phyloP scores from a whole-genome alignment of 2,113 vertebrate species.

The Hassar affinis region DNA sequence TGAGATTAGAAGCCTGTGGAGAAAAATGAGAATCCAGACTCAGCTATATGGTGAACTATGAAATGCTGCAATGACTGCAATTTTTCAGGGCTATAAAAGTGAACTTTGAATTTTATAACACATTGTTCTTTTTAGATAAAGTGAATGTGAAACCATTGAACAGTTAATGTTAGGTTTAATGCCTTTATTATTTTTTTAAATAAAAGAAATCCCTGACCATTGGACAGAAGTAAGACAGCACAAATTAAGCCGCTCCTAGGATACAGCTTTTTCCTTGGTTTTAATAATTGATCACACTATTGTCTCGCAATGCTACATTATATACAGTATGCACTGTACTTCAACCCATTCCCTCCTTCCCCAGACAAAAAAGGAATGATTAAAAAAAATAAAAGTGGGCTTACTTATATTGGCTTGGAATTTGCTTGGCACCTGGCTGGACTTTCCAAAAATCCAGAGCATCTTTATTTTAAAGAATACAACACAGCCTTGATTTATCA shows the following conservation, averaged over 20 bases:
- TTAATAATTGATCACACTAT: neutral
- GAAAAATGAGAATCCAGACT: neutral
- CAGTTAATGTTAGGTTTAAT: neutral
- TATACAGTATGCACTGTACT: neutral
- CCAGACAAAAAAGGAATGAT: neutral
- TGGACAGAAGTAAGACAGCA: neutral
- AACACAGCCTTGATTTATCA: slow-evolving; percentile 30
- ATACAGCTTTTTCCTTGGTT: neutral
- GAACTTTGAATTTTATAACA: neutral
- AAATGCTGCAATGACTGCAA: neutral
- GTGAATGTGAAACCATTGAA: neutral
- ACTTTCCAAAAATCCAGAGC: slow-evolving; percentile 33
- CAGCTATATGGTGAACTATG: neutral
- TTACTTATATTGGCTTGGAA: neutral
- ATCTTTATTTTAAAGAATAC: slow-evolving; percentile 31
- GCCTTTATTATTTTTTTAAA: neutral
- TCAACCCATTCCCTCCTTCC: neutral
- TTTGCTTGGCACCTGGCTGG: neutral
- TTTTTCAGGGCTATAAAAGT: neutral
- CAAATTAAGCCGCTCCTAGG: neutral
- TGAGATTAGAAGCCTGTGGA: neutral
- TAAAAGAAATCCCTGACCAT: neutral
- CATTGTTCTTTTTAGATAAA: neutral
- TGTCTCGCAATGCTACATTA: neutral
- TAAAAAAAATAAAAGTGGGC: neutral